Percentiles rank a stretch among this genome's conserved stretches.
These are phyloP conservation scores for Leptonema lineaticorne DNA, from an alignment of 1,140 invertebrate genomes.

Conservation along the genomic window DNA sequence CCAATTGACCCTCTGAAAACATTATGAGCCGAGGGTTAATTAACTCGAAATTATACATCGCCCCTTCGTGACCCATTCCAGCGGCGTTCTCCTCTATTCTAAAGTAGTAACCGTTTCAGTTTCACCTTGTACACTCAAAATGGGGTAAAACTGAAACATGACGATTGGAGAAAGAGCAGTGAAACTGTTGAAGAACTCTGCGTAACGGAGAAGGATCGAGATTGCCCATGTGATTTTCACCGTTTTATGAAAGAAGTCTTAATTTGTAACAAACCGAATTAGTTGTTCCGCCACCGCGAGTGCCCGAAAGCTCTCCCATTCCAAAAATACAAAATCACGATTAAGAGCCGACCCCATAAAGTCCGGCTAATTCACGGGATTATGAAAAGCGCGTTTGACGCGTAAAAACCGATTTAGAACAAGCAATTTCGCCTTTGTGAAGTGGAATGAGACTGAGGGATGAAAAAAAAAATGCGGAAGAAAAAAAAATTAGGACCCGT, in stretches of 20 bases:
- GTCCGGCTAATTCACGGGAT: background rate
- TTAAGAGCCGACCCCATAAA: background rate
- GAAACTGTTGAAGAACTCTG: too few relatives aligned
- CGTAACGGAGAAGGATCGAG: too few relatives aligned
- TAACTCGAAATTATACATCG: slow-evolving; percentile 28
- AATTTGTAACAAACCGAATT: slow-evolving; percentile 12
- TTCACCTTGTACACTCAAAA: background rate
- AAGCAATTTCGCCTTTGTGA: background rate
- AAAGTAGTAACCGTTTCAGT: too few relatives aligned
- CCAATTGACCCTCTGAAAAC: slow-evolving; percentile 32
- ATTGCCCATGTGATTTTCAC: slow-evolving; percentile 2
- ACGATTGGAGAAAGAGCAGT: too few relatives aligned
- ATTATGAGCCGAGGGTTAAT: slow-evolving; percentile 31
- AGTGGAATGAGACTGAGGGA: too few relatives aligned
- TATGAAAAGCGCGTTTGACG: background rate
- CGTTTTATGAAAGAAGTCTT: slow-evolving; percentile 4
- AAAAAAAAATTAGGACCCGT: too few relatives aligned
- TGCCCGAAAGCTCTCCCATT: background rate
- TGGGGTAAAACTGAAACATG: too few relatives aligned
- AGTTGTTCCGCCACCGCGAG: background rate
- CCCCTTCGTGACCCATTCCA: background rate
- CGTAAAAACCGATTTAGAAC: background rate
- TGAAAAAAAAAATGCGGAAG: too few relatives aligned
- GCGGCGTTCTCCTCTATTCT: background rate
- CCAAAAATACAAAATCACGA: too few relatives aligned